phyloP scores from a whole-genome alignment of 1,140 invertebrate genomes.

The Danaus plexippus region DNA sequence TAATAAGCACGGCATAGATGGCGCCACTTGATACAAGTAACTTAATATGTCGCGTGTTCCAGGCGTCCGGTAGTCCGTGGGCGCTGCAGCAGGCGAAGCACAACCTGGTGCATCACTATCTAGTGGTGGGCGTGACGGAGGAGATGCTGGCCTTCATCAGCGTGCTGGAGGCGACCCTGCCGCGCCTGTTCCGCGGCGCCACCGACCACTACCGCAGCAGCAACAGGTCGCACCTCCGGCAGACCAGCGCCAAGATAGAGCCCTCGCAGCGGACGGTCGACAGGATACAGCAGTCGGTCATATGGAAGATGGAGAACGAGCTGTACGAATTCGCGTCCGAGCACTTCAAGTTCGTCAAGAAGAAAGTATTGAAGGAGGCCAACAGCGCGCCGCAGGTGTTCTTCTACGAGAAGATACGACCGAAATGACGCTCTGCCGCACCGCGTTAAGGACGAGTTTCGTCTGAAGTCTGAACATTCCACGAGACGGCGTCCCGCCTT shows the following conservation, averaged over 20 bases:
- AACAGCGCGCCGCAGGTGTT: constrained; percentile 84
- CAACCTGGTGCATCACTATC: constrained; percentile 94
- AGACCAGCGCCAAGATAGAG: constrained; percentile 92
- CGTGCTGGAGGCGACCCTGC: constrained; percentile 90
- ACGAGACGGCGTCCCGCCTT: too few species aligned
- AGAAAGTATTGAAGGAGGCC: constrained; percentile 76
- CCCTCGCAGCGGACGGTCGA: constrained; percentile 86
- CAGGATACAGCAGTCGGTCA: constrained; percentile 81
- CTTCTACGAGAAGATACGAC: constrained; percentile 96
- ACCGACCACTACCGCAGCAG: constrained; percentile 86
- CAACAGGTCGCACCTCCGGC: constrained; percentile 93
- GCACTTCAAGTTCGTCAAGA: constrained; percentile 93
- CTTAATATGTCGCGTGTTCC: constrained; percentile 13
- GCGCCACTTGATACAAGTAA: background rate
- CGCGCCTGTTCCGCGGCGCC: constrained; percentile 93
- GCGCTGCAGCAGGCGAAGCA: constrained; percentile 95
- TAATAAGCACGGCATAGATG: too few species aligned
- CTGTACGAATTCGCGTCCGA: constrained; percentile 94
- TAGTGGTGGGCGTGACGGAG: constrained; percentile 96
- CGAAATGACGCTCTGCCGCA: constrained; percentile 75
- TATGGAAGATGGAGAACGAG: constrained; percentile 99
- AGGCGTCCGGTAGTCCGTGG: constrained; percentile 94
- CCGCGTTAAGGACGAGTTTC: constrained; percentile 5
- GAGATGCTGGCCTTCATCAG: constrained; percentile 94
- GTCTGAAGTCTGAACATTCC: too few species aligned